A percentile compares a stretch with the other conserved stretches of the same genome.
Conservation (phyloP, 2,797 vertebrate genomes). For the Scleropages formosus region DNA sequence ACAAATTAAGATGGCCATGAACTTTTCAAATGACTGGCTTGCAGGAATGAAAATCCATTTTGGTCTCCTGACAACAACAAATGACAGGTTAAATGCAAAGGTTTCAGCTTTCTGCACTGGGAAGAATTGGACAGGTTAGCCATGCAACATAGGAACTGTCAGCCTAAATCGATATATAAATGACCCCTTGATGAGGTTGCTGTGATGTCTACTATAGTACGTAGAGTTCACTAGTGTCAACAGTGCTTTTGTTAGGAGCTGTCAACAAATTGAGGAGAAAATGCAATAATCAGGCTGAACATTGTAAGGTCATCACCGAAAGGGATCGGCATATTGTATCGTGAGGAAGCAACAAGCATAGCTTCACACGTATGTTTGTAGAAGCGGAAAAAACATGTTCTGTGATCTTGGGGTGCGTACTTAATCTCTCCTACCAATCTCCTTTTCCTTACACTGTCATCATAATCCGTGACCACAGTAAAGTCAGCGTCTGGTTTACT, state of each 20-base stretch:
- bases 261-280: neutral
- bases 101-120: neutral
- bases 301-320: neutral
- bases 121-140: neutral
- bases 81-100: neutral
- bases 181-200: neutral
- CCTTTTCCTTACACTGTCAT: too few relatives aligned
- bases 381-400: too few relatives aligned
- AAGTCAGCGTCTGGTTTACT: too few relatives aligned
- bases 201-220: neutral
- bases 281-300: neutral
- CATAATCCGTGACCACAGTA: too few relatives aligned
- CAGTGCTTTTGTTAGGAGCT: neutral
- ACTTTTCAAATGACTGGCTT: neutral
- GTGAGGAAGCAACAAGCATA: too few relatives aligned
- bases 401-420: too few relatives aligned
- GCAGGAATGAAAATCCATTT: slow-evolving; percentile 19
- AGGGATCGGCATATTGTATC: too few relatives aligned
- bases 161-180: neutral
- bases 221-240: neutral
- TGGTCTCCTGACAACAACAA: neutral
- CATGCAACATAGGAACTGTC: neutral
- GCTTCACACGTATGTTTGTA: too few relatives aligned
- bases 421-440: too few relatives aligned
- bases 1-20: slow-evolving; percentile 1